Evolutionary conservation across 2,113 vertebrate genomes (phyloP), one percentile per base, ranked within the genome.

Genomic region (Tylochromis polylepis): DNA sequence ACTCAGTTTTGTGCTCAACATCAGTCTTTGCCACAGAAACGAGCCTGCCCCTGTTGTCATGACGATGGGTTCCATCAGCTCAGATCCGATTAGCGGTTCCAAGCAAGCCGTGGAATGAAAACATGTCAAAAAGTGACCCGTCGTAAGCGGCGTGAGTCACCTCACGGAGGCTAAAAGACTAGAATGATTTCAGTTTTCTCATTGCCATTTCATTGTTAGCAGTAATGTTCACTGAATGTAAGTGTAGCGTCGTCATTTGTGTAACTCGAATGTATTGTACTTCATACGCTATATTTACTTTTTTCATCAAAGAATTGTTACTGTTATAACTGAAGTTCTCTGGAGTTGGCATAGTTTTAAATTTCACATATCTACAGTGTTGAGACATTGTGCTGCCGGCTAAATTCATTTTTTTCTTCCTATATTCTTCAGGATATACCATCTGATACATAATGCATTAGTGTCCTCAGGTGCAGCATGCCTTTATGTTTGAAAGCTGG

Each of bases 51-150:
- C 51, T 53, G 82, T 87, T 88, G 91, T 91, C 80, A 62, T 46
- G 86, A 57, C 56, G 2, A 79, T 83, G 18, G 84, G 46, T 83
- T 89, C 80, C 87, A 24, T 43, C 24, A 77, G 51, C 88, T 83
- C 79, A 22, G 67, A 59, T 91, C 84, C 43, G 43, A 93, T 93
- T 91, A 84, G 82, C 9, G 1, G 59, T 22, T 18, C 46, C 18
- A 12, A 77, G 51, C 16, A 5, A 56, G 65, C 83, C 22, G 46
- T 15, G 20, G 62, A 65, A 88, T 81, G 57, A 87, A 88, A 85
- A 65, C 62, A 18, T 27, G 78, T 91, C 36, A 86, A 79, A 90
- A 49, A 82, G 53, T 43, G 72, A 78, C 80, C 38, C 8, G 57
- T 84, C 77, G 34, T 36, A 60, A 36, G 82, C 56, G 46, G 79